Evolutionary conservation across 2,888 invertebrate genomes (phyloP).

Genomic region (Phymatocera aterrima): DNA sequence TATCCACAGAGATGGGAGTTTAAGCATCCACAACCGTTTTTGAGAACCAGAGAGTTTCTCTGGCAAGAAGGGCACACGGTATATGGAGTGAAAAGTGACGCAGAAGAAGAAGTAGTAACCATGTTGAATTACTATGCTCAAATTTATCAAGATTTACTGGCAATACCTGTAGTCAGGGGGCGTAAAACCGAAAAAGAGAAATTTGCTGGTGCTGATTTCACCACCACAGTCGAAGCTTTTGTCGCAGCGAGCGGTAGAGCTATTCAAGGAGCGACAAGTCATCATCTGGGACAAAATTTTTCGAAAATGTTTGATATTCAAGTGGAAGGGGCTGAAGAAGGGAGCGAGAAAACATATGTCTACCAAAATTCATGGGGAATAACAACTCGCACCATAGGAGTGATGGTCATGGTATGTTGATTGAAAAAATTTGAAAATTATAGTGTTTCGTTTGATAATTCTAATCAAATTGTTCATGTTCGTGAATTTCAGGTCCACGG

Average conservation of each 20-base stretch:
- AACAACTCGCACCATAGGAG: slow-evolving; percentile 96
- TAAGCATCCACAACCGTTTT: slow-evolving; percentile 99
- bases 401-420: slow-evolving; percentile 83
- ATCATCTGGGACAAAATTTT: slow-evolving; percentile 99
- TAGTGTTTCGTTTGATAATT: slow-evolving; percentile 63
- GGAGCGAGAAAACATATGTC: slow-evolving; percentile 88
- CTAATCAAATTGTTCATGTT: slow-evolving; percentile 74
- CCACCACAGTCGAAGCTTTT: slow-evolving; percentile 97
- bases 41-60: slow-evolving; percentile 97
- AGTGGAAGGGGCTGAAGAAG: slow-evolving; percentile 94
- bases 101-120: slow-evolving; percentile 89
- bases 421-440: neutral
- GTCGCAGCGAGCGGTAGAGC: slow-evolving; percentile 95
- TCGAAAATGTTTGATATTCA: slow-evolving; percentile 99
- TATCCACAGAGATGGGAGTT: slow-evolving; percentile 96
- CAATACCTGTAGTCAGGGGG: slow-evolving; percentile 96
- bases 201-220: slow-evolving; percentile 98
- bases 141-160: slow-evolving; percentile 93
- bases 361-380: slow-evolving; percentile 99
- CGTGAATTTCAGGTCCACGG: slow-evolving; percentile 82
- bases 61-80: slow-evolving; percentile 99
- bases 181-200: slow-evolving; percentile 99
- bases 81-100: slow-evolving; percentile 89
- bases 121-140: slow-evolving; percentile 92
- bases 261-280: slow-evolving; percentile 98